Percentiles rank a stretch among this genome's conserved stretches.
phyloP scores from a whole-genome alignment of 2,888 invertebrate genomes.

The Schizaphis graminum region DNA sequence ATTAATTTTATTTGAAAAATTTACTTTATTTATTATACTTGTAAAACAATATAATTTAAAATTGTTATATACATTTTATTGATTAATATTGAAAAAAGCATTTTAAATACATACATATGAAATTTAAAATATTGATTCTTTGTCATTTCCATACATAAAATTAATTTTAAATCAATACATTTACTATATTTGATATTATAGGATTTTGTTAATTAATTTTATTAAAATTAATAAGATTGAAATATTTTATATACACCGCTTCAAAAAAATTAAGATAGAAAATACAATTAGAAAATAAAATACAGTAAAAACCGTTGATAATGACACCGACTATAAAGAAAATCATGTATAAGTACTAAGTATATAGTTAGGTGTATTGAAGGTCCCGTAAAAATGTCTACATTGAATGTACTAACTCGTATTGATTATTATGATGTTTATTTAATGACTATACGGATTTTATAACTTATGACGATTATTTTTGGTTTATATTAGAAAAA shows the following conservation, averaged over 20 bases:
- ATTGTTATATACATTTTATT: neutral
- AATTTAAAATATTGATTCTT: neutral
- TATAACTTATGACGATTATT: too few species aligned
- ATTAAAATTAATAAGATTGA: neutral
- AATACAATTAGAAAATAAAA: neutral
- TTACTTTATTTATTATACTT: neutral
- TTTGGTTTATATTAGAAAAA: too few species aligned
- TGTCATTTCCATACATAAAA: neutral
- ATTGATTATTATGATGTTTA: too few species aligned
- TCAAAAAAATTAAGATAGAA: neutral
- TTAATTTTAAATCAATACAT: neutral
- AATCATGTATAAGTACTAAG: too few species aligned
- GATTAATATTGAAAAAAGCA: neutral
- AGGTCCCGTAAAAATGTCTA: too few species aligned
- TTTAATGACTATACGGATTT: too few species aligned
- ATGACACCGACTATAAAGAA: too few species aligned
- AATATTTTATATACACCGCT: neutral
- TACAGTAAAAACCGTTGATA: too few species aligned
- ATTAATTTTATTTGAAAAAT: neutral
- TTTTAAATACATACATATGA: neutral
- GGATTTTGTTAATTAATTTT: neutral
- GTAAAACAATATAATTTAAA: neutral
- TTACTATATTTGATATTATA: neutral
- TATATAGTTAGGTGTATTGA: too few species aligned
- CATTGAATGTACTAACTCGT: too few species aligned